A percentile compares a stretch with the other conserved stretches of the same genome.
These are phyloP conservation scores for Dryobotodes eremita DNA, from an alignment of 2,888 invertebrate genomes.

Conservation along the genomic window DNA sequence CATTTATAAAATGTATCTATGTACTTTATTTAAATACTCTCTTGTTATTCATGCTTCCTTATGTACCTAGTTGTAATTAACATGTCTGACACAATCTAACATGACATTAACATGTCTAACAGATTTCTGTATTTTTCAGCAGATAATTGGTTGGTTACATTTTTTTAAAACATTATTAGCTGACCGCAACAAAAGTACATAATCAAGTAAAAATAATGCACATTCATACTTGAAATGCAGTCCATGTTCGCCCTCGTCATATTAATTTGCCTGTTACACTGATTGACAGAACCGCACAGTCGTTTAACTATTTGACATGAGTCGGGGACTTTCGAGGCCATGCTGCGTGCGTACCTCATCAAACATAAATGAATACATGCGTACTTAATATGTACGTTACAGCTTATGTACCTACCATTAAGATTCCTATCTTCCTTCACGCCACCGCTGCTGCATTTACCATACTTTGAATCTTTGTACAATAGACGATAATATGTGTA, in stretches of 20 bases:
- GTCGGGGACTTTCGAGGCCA: constrained; percentile 56
- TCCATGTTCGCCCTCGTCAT: constrained; percentile 41
- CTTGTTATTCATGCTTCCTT: constrained; percentile 51
- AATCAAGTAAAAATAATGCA: background rate
- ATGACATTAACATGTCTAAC: too few species aligned
- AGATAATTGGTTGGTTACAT: background rate
- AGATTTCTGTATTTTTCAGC: constrained; percentile 13
- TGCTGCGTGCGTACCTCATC: constrained; percentile 53
- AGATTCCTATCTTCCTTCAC: constrained; percentile 78
- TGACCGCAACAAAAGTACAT: constrained; percentile 8
- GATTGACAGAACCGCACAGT: constrained; percentile 55
- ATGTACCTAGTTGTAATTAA: constrained; percentile 41
- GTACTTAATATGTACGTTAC: constrained; percentile 58
- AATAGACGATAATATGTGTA: constrained; percentile 62
- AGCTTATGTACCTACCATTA: constrained; percentile 75
- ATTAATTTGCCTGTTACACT: constrained; percentile 38
- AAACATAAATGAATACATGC: constrained; percentile 61
- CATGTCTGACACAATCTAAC: too few species aligned
- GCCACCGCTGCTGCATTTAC: constrained; percentile 61
- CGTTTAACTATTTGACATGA: constrained; percentile 57
- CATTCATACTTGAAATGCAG: background rate
- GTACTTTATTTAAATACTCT: constrained; percentile 59
- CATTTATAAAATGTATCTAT: constrained; percentile 61
- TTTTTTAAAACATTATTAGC: constrained; percentile 6
- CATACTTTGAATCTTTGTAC: constrained; percentile 59